phyloP scores from a whole-genome alignment of 2,888 invertebrate species.

The Scaptomyza flava region DNA sequence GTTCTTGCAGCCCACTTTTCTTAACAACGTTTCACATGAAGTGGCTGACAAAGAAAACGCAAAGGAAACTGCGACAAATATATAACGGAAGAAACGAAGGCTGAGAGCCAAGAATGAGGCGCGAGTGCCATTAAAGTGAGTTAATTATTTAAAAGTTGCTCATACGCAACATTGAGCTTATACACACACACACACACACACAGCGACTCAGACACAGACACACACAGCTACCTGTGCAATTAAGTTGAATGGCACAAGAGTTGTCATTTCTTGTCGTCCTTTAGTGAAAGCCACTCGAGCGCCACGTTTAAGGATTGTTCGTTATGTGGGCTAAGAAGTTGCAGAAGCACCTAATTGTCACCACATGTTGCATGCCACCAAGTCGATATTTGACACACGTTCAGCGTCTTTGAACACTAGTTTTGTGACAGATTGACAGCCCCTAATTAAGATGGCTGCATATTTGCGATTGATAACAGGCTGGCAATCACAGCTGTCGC shows the following conservation, averaged over 20 bases:
- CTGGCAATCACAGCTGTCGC: constrained; percentile 22
- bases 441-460: constrained; percentile 25
- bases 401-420: constrained; percentile 9
- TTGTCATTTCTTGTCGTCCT: constrained; percentile 40
- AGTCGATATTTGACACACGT: constrained; percentile 1
- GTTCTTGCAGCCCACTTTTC: constrained; percentile 63
- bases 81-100: background rate
- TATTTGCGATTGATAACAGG: constrained; percentile 40
- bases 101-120: constrained; percentile 16
- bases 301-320: constrained; percentile 26
- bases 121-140: constrained; percentile 67
- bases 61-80: constrained; percentile 21
- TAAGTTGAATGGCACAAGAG: constrained; percentile 46
- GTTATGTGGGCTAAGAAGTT: constrained; percentile 26
- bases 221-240: constrained; percentile 33
- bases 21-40: constrained; percentile 73
- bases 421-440: constrained; percentile 61
- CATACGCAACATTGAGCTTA: constrained; percentile 73
- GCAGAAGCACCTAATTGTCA: constrained; percentile 34
- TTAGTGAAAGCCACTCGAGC: constrained; percentile 10
- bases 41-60: constrained; percentile 50
- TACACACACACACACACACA: constrained; percentile 14
- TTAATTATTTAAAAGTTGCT: constrained; percentile 80
- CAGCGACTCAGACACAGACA: constrained; percentile 2
- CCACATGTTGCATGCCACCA: constrained; percentile 48